Percentiles rank a stretch among this genome's conserved stretches.
Conservation (phyloP, 2,888 invertebrate species). For the Synergus gifuensis region DNA sequence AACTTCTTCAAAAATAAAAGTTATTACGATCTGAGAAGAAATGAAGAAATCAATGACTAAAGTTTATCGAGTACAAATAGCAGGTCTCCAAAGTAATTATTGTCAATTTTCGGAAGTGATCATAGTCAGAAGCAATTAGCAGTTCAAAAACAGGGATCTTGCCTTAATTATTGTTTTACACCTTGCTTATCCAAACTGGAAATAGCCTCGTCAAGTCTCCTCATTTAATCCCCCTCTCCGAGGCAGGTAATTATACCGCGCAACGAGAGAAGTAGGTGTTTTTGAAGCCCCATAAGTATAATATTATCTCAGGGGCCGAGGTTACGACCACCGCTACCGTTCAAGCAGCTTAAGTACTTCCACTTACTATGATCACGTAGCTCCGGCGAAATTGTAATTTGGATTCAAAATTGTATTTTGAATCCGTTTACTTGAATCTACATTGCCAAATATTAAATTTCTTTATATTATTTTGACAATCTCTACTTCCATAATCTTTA, state of each 20-base stretch:
- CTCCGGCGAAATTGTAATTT: constrained; percentile 3
- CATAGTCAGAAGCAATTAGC: constrained; percentile 3
- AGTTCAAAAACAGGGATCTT: constrained; percentile 6
- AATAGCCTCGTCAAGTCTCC: constrained; percentile 19
- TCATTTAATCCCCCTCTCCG: constrained; percentile 26
- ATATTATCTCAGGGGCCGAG: constrained; percentile 44
- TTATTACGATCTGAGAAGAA: not conserved
- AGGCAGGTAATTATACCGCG: constrained; percentile 44
- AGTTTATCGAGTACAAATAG: not conserved
- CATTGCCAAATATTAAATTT: not conserved
- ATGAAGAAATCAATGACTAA: not conserved
- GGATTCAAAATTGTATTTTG: constrained; percentile 3
- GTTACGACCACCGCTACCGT: constrained; percentile 37
- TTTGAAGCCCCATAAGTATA: constrained; percentile 46
- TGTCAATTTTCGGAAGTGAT: not conserved
- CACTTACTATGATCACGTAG: constrained; percentile 43
- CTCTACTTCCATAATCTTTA: not conserved
- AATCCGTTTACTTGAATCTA: not conserved
- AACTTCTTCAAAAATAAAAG: not conserved
- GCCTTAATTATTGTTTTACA: constrained; percentile 44
- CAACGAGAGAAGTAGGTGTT: constrained; percentile 44
- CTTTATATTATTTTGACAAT: not conserved
- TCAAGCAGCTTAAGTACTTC: constrained; percentile 37
- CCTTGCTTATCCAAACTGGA: constrained; percentile 19
- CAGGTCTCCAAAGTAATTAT: not conserved